Evolutionary conservation across 1,140 invertebrate genomes (phyloP).

Genomic region (Tenebrio molitor): DNA sequence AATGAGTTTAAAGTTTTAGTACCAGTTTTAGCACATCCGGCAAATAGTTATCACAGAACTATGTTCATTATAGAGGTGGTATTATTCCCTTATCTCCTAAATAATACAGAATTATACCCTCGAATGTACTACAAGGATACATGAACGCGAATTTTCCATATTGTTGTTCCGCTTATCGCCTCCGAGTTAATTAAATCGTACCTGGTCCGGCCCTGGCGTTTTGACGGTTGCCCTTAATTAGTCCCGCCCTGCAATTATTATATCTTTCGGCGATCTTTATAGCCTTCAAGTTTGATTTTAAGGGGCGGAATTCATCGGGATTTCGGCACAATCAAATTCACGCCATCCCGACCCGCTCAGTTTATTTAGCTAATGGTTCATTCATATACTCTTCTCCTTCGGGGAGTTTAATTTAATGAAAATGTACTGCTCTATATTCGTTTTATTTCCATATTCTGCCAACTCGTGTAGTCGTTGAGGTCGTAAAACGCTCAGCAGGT

Average conservation of each 20-base stretch:
- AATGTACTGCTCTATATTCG: neutral
- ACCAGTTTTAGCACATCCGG: slow-evolving; percentile 31
- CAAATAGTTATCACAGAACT: slow-evolving; percentile 40
- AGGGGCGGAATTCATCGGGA: slow-evolving; percentile 5
- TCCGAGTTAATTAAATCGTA: slow-evolving; percentile 33
- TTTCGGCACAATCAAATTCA: slow-evolving; percentile 35
- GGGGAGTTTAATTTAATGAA: slow-evolving; percentile 28
- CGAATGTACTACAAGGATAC: slow-evolving; percentile 31
- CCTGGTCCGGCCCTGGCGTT: neutral
- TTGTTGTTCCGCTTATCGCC: slow-evolving; percentile 8
- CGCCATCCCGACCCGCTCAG: neutral
- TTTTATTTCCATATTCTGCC: slow-evolving; percentile 4
- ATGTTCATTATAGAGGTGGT: slow-evolving; percentile 37
- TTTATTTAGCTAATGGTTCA: slow-evolving; percentile 38
- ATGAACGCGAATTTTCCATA: slow-evolving; percentile 20
- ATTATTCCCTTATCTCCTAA: slow-evolving; percentile 39
- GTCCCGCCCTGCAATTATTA: slow-evolving; percentile 11
- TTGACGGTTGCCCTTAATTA: slow-evolving; percentile 26
- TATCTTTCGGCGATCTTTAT: slow-evolving; percentile 1
- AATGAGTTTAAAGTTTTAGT: slow-evolving; percentile 41
- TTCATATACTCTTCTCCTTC: slow-evolving; percentile 4
- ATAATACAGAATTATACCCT: slow-evolving; percentile 28
- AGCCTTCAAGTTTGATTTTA: slow-evolving; percentile 25
- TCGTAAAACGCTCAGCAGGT: slow-evolving; percentile 1
- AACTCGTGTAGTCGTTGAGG: neutral